Conservation (phyloP, 2,888 invertebrate species). For the Lacanobia wlatinum region DNA sequence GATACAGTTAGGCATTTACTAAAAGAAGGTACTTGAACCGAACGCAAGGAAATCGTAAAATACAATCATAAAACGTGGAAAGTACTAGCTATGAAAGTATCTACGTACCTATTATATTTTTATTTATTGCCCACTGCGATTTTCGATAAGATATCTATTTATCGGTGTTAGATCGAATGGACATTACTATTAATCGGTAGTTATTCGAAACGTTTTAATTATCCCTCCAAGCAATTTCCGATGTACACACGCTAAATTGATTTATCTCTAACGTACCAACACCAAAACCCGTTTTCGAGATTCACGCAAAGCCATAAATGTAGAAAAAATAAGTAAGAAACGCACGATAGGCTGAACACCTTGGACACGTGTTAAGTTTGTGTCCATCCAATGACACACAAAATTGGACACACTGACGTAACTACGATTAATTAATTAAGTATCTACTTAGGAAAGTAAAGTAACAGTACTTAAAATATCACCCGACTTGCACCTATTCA, state of each 20-base stretch:
- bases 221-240: slow-evolving; percentile 42
- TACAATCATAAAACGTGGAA: slow-evolving; percentile 39
- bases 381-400: slow-evolving; percentile 57
- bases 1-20: slow-evolving; percentile 35
- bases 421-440: slow-evolving; percentile 56
- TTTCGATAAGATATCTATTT: slow-evolving; percentile 42
- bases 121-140: slow-evolving; percentile 41
- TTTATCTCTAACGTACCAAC: slow-evolving; percentile 44
- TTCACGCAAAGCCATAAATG: slow-evolving; percentile 63
- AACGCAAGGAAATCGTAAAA: slow-evolving; percentile 56
- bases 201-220: slow-evolving; percentile 46
- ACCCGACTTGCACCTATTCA: slow-evolving; percentile 7
- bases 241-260: slow-evolving; percentile 48
- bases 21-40: slow-evolving; percentile 54
- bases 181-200: slow-evolving; percentile 50
- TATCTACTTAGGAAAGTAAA: slow-evolving; percentile 37
- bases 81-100: slow-evolving; percentile 13
- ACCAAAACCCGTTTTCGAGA: slow-evolving; percentile 62
- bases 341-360: slow-evolving; percentile 57
- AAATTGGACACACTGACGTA: slow-evolving; percentile 53
- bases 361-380: slow-evolving; percentile 73
- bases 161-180: slow-evolving; percentile 25
- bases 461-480: slow-evolving; percentile 39
- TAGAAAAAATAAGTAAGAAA: slow-evolving; percentile 53
- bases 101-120: slow-evolving; percentile 14